Evolutionary conservation across 2,797 vertebrate genomes (phyloP), one percentile per base, ranked within the genome.

Genomic region (Alectoris magna): DNA sequence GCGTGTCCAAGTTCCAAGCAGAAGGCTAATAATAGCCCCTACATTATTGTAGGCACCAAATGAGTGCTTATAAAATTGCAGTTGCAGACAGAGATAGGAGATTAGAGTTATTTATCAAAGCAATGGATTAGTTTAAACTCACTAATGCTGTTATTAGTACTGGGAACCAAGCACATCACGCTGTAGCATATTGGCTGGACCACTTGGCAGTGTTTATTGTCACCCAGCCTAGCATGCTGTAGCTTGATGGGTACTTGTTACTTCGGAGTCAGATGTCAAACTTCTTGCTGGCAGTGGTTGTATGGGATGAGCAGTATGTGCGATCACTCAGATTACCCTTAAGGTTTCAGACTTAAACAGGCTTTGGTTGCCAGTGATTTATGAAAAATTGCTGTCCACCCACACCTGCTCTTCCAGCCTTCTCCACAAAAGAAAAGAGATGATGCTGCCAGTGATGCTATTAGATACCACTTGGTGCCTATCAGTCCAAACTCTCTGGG

Each of bases 1-100:
- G 26, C 19, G 12, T 41, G 76, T 87, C 77, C 77, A 81, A 68
- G 93, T 95, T 91, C 89, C 87, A 82, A 88, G 71, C 92, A 90
- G 60, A 81, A 79, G 38, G 71, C 92, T 95, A 95, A 86, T 90
- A 95, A 94, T 93, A 96, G 75, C 87, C 71, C 26, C 48, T 56
- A 2, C 73, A 49, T 94, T 74, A 79, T 79, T 92, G 31, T 0
- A 78, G 58, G 41, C 77, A 93, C 60, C 62, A 88, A 90, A 46
- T 74, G 69, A 80, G 58, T 51, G 31, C 63, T 94, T 36, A 79
- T 73, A 85, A 95, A 95, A 63, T 49, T 77, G 46, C 29, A 63
- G 31, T 8, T 95, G 73, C 79, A 93, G 67, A 49, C 73, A 84
- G 73, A 87, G 77, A 78, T 59, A 18, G 62, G 75, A 87, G 23